Evolutionary conservation across 2,888 invertebrate genomes (phyloP).

Genomic region (Adelphocoris suturalis): DNA sequence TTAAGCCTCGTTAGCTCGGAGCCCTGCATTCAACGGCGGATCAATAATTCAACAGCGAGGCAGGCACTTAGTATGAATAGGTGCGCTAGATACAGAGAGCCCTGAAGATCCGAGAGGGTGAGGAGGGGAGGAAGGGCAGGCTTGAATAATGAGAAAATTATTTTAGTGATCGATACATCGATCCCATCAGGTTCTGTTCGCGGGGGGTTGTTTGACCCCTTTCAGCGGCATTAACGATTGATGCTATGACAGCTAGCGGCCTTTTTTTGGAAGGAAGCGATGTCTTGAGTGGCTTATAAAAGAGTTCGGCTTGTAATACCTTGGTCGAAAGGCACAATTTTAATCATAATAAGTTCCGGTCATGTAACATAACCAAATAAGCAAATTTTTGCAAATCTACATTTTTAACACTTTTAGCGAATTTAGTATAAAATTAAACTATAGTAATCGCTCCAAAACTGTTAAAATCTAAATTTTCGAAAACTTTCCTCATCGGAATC

Average conservation of each 20-base stretch:
- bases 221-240: constrained; percentile 46
- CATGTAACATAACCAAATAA: too few species aligned
- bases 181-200: constrained; percentile 38
- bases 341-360: too few species aligned
- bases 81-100: constrained; percentile 5
- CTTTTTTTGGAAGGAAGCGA: too few species aligned
- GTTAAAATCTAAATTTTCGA: too few species aligned
- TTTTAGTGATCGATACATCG: constrained; percentile 59
- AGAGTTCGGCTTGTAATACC: too few species aligned
- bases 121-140: constrained; percentile 32
- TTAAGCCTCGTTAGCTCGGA: constrained; percentile 36
- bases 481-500: too few species aligned
- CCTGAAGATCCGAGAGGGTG: neutral
- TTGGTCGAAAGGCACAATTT: too few species aligned
- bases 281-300: too few species aligned
- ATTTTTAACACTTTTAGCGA: too few species aligned
- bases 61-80: constrained; percentile 50
- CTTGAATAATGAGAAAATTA: constrained; percentile 66
- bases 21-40: constrained; percentile 46
- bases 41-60: constrained; percentile 58
- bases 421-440: too few species aligned
- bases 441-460: too few species aligned
- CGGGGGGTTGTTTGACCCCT: constrained; percentile 48
- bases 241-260: neutral
- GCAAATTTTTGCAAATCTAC: too few species aligned